These are phyloP conservation scores for Cossypha heuglini DNA, from an alignment of 2,797 vertebrate genomes.

Conservation along the genomic window DNA sequence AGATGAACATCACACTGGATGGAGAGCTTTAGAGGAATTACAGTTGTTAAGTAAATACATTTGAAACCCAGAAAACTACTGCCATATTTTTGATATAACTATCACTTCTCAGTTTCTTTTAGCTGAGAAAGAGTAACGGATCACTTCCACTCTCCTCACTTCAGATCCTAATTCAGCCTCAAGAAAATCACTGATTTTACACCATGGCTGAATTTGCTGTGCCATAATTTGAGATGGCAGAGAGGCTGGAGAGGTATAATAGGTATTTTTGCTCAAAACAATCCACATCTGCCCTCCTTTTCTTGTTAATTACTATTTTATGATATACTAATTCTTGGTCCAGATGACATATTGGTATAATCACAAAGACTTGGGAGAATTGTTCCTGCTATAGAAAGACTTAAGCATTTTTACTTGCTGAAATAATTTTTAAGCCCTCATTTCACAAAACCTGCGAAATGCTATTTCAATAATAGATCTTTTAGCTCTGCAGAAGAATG, in stretches of 20 bases:
- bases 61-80: not conserved
- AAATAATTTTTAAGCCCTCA: not conserved
- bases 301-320: not conserved
- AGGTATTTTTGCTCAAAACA: not conserved
- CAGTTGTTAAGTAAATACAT: not conserved
- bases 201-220: not conserved
- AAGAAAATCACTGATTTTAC: not conserved
- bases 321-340: not conserved
- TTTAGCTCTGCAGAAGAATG: not conserved
- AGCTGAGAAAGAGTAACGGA: not conserved
- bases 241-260: not conserved
- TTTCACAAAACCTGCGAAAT: not conserved
- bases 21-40: not conserved
- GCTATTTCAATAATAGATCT: not conserved
- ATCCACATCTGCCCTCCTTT: not conserved
- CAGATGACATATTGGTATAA: not conserved
- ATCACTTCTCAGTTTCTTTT: not conserved
- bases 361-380: not conserved
- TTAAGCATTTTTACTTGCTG: not conserved
- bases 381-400: not conserved
- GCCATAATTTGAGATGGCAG: not conserved
- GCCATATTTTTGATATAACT: not conserved
- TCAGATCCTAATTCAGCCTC: not conserved
- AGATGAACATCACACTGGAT: not conserved
- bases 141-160: not conserved